Base-by-base conservation (phyloP, 2,113 vertebrate species). In the Melanerpes formicivorus region DNA sequence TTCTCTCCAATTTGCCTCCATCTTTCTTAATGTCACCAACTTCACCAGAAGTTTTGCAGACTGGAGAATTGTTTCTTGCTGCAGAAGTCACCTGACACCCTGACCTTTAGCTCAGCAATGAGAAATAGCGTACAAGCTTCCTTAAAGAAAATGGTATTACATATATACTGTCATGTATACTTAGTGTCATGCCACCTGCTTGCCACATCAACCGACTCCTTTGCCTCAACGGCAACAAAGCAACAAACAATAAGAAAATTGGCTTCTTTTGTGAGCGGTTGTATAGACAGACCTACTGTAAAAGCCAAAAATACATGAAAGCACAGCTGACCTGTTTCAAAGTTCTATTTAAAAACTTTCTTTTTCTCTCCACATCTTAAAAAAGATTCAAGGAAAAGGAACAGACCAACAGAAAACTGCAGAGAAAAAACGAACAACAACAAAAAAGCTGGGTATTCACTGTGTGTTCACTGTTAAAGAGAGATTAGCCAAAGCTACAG, bases 1-100 rank as follows among this genome's bases (percentile, higher is more conserved):
- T 91, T 88, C 73, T 85, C 54, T 95, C 90, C 86, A 92, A 76
- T 93, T 90, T 94, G 70, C 86, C 92, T 96, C 92, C 90, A 93
- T 96, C 91, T 95, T 92, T 93, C 95, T 96, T 94, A 95, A 95
- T 95, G 91, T 94, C 94, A 93, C 91, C 91, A 96, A 94, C 94
- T 93, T 89, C 91, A 86, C 85, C 65, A 90, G 83, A 95, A 95
- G 87, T 96, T 92, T 93, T 93, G 93, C 87, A 94, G 94, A 85
- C 95, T 78, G 21, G 91, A 95, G 90, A 94, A 95, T 84, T 81
- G 67, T 93, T 96, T 90, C 86, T 90, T 95, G 85, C 82, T 95
- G 85, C 76, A 90, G 82, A 95, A 96, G 93, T 80, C 95, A 92
- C 91, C 94, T 93, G 93, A 95, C 93, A 90, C 62, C 50, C 65